Base-by-base conservation (phyloP, 1,140 invertebrate species). In the Diachasmimorpha longicaudata region DNA sequence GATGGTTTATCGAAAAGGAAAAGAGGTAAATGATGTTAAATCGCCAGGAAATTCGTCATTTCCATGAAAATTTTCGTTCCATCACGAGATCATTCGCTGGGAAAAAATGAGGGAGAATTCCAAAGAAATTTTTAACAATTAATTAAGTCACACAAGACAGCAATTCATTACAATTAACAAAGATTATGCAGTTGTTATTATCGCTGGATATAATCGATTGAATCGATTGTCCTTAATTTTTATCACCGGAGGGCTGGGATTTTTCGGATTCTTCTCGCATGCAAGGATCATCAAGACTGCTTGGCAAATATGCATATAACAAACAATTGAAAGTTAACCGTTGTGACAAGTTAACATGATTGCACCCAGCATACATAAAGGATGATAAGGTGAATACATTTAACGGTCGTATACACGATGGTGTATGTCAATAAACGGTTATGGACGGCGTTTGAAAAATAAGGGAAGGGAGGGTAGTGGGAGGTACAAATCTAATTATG, bases 401-500 rank as follows among this genome's bases (percentile, higher is more conserved):
- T 63, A 63, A 23, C 58, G 58, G 58, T 63, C 58, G 58, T 63
- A 63, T 19, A 63, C 58, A 63, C 58, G 58, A 63, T 63, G 58
- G 58, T 63, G 58, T 63, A 63, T 63, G 58, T 63, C 58, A 63
- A 63, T 63, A 63, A 63, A 19, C 21, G 58, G 58, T 63, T 63
- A 63, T 63, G 58, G 58, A 58, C 46, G 19, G 31, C 9, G 48
- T 6, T 72, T 42, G 70, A 71, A 48, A 48, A 46, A 42, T 48
- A 48, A 46, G 42, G 37, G 70, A 6, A 52, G 70, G 23, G 19
- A 71, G 46, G 46, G 23, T n/a, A 19, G 19, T 68, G 72, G 37
- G 23, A 63, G 46, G 46, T 63, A 70, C 71, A 79, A 81, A 81
- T 81, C 78, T 83, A 82, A 83, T 84, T 80, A 83, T 76, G 76